A percentile compares a stretch with the other conserved stretches of the same genome.
These are phyloP conservation scores for Sebastiscus albofasciatus DNA, from an alignment of 2,797 vertebrate genomes.

Conservation along the genomic window DNA sequence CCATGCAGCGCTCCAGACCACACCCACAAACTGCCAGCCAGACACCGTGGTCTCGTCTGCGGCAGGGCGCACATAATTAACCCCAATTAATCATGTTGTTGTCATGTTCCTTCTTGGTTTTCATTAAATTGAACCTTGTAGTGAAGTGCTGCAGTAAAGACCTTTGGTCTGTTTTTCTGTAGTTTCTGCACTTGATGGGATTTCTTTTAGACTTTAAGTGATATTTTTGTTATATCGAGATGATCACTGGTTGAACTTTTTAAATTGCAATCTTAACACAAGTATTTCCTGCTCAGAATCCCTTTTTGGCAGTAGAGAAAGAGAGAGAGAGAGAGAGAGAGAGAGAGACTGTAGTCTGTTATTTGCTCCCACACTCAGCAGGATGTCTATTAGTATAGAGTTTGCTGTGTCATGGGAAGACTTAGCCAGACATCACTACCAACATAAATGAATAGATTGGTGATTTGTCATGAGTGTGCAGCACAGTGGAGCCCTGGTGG, in stretches of 20 bases:
- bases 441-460: constrained; percentile 38
- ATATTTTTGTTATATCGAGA: background rate
- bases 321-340: background rate
- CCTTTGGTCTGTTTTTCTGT: background rate
- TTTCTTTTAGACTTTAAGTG: background rate
- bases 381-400: constrained; percentile 8
- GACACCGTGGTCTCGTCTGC: constrained; percentile 40
- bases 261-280: background rate
- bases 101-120: background rate
- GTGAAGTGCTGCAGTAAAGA: background rate
- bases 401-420: constrained; percentile 57
- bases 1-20: constrained; percentile 3
- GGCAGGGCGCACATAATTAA: constrained; percentile 36
- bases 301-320: background rate
- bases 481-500: constrained; percentile 9
- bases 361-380: constrained; percentile 2
- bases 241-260: background rate
- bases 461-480: constrained; percentile 27
- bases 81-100: constrained; percentile 38
- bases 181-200: background rate
- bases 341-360: background rate
- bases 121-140: background rate
- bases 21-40: constrained; percentile 19
- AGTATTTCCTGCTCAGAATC: background rate
- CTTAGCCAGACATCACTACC: background rate